Evolutionary conservation across 1,140 invertebrate species (phyloP).

Genomic region (Diabrotica undecimpunctata): DNA sequence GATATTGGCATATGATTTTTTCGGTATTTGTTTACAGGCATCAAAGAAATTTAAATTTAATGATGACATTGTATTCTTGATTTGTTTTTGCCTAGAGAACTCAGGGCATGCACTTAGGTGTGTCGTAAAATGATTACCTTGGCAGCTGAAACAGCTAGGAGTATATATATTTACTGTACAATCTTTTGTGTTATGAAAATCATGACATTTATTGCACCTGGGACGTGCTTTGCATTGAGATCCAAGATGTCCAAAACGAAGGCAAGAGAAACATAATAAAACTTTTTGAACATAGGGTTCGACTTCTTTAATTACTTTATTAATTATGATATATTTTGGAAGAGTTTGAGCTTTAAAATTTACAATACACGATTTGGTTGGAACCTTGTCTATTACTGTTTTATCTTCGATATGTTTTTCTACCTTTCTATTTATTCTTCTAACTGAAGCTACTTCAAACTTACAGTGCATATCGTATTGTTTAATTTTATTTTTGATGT

Average conservation of each 20-base stretch:
- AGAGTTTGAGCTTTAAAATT: not conserved
- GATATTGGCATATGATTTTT: not conserved
- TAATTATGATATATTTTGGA: not conserved
- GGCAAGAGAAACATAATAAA: not conserved
- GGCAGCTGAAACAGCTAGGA: not conserved
- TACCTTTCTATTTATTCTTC: too few relatives aligned
- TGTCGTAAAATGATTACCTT: not conserved
- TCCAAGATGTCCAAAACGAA: not conserved
- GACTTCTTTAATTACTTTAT: not conserved
- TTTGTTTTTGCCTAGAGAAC: not conserved
- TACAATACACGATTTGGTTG: conserved; percentile 2
- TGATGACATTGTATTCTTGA: not conserved
- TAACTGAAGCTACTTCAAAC: too few relatives aligned
- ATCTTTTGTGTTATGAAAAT: too few relatives aligned
- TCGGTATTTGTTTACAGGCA: not conserved
- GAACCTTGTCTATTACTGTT: not conserved
- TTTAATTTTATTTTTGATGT: not conserved
- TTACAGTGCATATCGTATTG: too few relatives aligned
- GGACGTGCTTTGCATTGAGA: not conserved
- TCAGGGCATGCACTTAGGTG: not conserved
- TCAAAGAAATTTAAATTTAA: not conserved
- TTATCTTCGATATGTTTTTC: too few relatives aligned
- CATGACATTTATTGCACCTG: too few relatives aligned
- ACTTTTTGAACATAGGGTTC: conserved; percentile 8
- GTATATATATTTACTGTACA: too few relatives aligned